phyloP scores from a whole-genome alignment of 2,113 vertebrate genomes.

The Equus quagga region DNA sequence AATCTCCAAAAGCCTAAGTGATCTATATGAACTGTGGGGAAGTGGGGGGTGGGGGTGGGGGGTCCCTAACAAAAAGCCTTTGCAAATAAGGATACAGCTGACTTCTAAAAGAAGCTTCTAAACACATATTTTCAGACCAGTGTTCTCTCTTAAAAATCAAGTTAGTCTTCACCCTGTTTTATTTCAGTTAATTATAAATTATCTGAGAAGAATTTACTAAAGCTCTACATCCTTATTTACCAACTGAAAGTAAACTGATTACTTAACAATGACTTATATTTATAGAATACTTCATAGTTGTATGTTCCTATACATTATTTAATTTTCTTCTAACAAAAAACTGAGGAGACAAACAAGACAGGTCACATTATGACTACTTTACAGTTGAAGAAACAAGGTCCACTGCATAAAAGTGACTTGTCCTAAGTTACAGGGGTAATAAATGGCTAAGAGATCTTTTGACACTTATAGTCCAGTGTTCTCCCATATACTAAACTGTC shows the following conservation, averaged over 20 bases:
- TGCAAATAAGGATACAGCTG: background rate
- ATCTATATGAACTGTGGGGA: background rate
- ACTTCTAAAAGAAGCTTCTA: background rate
- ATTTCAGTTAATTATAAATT: conserved; percentile 19
- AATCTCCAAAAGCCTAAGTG: conserved; percentile 6
- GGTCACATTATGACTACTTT: background rate
- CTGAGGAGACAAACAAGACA: background rate
- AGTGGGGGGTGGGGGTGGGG: no score
- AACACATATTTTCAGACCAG: background rate
- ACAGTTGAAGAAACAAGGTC: background rate
- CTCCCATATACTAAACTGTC: background rate
- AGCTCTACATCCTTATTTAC: background rate
- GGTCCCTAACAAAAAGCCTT: background rate
- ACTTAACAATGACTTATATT: background rate
- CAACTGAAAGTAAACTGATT: background rate
- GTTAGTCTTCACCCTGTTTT: background rate
- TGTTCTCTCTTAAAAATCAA: conserved; percentile 14
- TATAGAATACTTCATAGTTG: background rate
- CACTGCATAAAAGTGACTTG: background rate
- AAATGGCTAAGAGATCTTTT: background rate
- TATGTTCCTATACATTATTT: background rate
- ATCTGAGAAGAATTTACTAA: background rate
- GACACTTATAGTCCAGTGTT: background rate
- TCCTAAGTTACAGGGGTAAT: background rate
- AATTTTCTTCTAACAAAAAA: background rate